These are phyloP conservation scores for Watsonalla cultraria DNA, from an alignment of 2,888 invertebrate genomes.

Conservation along the genomic window DNA sequence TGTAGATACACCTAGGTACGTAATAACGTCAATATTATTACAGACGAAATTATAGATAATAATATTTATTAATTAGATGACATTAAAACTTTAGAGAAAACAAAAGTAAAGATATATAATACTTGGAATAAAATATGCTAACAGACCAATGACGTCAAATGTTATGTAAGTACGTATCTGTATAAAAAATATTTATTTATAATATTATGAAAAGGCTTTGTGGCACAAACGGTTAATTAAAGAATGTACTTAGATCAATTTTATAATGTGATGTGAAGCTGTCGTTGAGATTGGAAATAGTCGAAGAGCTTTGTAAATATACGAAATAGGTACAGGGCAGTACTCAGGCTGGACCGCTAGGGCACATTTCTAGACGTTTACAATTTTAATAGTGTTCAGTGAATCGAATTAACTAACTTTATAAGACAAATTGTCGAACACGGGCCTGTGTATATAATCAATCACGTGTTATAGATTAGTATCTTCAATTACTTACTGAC, in stretches of 20 bases:
- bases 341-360: background rate
- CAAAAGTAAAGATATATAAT: too few relatives aligned
- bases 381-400: slow-evolving; percentile 1
- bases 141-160: background rate
- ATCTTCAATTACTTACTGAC: background rate
- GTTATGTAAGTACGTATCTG: background rate
- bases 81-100: too few relatives aligned
- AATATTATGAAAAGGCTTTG: background rate
- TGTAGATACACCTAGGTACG: too few relatives aligned
- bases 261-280: background rate
- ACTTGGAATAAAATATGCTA: background rate
- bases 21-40: too few relatives aligned
- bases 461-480: background rate
- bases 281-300: background rate
- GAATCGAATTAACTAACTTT: slow-evolving; percentile 1
- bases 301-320: slow-evolving; percentile 2
- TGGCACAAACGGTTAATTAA: background rate
- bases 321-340: background rate
- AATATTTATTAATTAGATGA: too few relatives aligned
- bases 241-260: background rate
- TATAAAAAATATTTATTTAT: background rate
- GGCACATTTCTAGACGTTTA: background rate
- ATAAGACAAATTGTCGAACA: background rate
- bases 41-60: too few relatives aligned
- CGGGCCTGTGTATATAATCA: background rate